Evolutionary conservation across 2,797 vertebrate species (phyloP), one percentile per base, ranked within the genome.

Genomic region (Neoniphon sammara): DNA sequence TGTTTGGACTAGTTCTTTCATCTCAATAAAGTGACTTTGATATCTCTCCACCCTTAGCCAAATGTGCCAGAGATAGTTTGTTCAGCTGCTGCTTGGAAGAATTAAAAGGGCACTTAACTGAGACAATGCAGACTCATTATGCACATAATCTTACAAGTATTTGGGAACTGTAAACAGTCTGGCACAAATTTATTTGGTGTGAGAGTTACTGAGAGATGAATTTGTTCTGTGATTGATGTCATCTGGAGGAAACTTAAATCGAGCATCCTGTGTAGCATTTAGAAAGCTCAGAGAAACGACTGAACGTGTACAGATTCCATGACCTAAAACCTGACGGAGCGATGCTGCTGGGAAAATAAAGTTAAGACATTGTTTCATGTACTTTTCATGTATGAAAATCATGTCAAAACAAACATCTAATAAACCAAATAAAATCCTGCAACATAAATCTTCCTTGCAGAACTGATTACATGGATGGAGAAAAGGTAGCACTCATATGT

Each of bases 11-110:
- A 54, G 66, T 82, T 83, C 87, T 89, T 88, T 91, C 85, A 87
- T 90, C 87, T 89, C 86, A 83, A 80, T 87, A 79, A 87, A 86
- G 81, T 83, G 79, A 84, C 88, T 85, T 87, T 89, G 86, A 88
- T 83, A 84, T 77, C 79, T 60, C 82, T 58, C 82, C 70, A 63
- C 85, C 78, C 78, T 20, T 62, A 46, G 73, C 77, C 82, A 70
- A 83, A 86, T 81, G 76, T 82, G 87, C 85, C 89, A 75, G 77
- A 88, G 81, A 87, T 81, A 85, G 80, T 89, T 88, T 86, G 84
- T 87, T 85, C 82, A 74, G 9, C 27, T 21, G 18, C 18, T n/a
- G 85, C 81, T 76, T 72, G 64, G 65, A 42, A 81, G 77, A 82
- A 81, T 82, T 82, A 85, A 89, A 85, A 81, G 81, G 50, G 81